Evolutionary conservation across 2,113 vertebrate genomes (phyloP), one percentile per base, ranked within the genome.

Genomic region (Dryoscopus gambensis): DNA sequence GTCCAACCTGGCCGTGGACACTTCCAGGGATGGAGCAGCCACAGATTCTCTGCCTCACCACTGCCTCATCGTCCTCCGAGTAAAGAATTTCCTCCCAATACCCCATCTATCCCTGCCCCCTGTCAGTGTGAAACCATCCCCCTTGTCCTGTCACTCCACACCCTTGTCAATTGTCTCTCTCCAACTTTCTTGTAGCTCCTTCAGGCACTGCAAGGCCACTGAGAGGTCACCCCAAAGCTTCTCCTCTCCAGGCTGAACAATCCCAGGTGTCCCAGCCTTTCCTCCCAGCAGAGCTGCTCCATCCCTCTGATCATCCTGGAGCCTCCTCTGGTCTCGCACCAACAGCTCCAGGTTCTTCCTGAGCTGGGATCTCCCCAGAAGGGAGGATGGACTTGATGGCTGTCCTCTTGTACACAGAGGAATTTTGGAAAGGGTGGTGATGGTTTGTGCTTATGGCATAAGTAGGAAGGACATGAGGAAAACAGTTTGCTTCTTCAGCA

Each of bases 51-150:
- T 53, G 74, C 56, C 56, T 57, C 30, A 30, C 35, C 75, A 56
- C 40, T 11, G 7, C 4, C 47, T 62, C 1, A 1, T 8, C 17
- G 22, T 10, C 5, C 30, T 71, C 6, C 0, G 5, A 49, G 11
- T 7, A 7, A 37, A 5, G 2, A 28, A 53, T 53, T 69, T 0
- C 5, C 33, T 4, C 13, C 19, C 3, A 23, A 30, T 6, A 46
- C n/a, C 39, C 5, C 16, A 46, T 10, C 39, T 1, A 10, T 0
- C 1, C 13, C 39, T 8, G 1, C 19, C 0, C 8, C 37, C 17
- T 39, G 10, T 0, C 21, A 50, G 4, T 44, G 0, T 6, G 52
- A 57, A 59, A 33, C 8, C 37, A 37, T 50, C 33, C 31, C 12
- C 18, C 3, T 1, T 23, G 7, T 37, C 50, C 50, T 13, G 4